Percentiles rank a stretch among this genome's conserved stretches.
Evolutionary conservation across 2,113 vertebrate species (phyloP).

Genomic region (Pangasianodon hypophthalmus): DNA sequence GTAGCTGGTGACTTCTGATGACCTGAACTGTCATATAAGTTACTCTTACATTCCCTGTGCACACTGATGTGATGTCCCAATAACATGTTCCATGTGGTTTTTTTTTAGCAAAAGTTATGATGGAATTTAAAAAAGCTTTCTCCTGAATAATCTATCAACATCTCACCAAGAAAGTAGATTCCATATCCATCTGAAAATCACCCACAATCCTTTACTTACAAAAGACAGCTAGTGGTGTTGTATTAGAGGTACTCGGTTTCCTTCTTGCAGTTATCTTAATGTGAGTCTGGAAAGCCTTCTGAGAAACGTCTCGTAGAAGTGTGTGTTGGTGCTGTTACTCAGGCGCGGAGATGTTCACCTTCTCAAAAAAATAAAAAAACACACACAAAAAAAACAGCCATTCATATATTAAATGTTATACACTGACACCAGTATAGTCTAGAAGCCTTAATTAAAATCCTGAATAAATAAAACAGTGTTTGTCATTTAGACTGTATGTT

Average conservation of each 20-base stretch:
- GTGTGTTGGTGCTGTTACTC: not conserved
- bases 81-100: not conserved
- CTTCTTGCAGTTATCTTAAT: not conserved
- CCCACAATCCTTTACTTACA: not conserved
- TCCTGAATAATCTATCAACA: not conserved
- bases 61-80: not conserved
- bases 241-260: not conserved
- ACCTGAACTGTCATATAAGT: not conserved
- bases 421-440: not conserved
- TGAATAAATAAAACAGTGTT: not conserved
- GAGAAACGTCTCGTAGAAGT: not conserved
- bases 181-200: not conserved
- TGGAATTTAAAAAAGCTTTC: not conserved
- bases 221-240: too few relatives aligned
- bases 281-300: not conserved
- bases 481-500: not conserved
- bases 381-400: not conserved
- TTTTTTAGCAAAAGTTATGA: not conserved
- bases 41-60: not conserved
- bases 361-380: not conserved
- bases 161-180: not conserved
- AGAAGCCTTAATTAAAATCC: not conserved
- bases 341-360: not conserved
- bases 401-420: not conserved
- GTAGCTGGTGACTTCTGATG: conserved; percentile 30